Evolutionary conservation across 1,140 invertebrate species (phyloP).

Genomic region (Drosophila prosaltans): DNA sequence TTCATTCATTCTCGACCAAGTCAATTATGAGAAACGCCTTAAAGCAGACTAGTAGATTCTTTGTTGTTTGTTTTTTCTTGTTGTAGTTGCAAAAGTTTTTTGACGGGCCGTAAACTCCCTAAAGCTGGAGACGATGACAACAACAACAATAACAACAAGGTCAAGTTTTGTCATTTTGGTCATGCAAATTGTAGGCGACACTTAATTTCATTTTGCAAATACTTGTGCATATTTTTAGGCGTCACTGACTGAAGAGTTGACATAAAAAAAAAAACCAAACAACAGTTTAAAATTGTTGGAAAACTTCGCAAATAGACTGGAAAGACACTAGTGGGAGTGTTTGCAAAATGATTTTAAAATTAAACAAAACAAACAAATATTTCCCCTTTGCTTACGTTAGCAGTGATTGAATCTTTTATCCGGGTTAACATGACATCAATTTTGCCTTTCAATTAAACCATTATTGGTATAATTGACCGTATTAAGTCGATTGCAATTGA

Average conservation of each 20-base stretch:
- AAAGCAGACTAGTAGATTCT: slow-evolving; percentile 17
- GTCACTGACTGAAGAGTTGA: slow-evolving; percentile 49
- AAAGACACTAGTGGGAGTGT: neutral
- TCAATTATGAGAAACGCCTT: slow-evolving; percentile 34
- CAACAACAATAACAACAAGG: neutral
- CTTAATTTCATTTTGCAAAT: slow-evolving; percentile 73
- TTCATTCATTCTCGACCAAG: slow-evolving; percentile 22
- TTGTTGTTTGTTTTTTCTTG: slow-evolving; percentile 26
- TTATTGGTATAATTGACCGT: too few species aligned
- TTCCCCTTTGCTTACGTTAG: neutral
- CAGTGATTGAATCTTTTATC: neutral
- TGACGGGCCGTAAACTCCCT: slow-evolving; percentile 23
- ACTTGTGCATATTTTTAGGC: slow-evolving; percentile 68
- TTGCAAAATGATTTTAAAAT: neutral
- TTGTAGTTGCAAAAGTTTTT: slow-evolving; percentile 31
- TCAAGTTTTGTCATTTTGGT: slow-evolving; percentile 43
- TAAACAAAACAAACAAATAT: neutral
- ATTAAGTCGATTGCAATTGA: too few species aligned
- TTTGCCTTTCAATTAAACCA: neutral
- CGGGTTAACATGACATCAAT: neutral
- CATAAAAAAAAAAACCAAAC: slow-evolving; percentile 29
- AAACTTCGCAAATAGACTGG: slow-evolving; percentile 30
- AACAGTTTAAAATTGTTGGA: slow-evolving; percentile 43
- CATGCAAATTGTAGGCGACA: slow-evolving; percentile 70
- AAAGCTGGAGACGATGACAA: neutral